phyloP scores from a whole-genome alignment of 2,113 vertebrate species.

The Gnathonemus longibarbis region DNA sequence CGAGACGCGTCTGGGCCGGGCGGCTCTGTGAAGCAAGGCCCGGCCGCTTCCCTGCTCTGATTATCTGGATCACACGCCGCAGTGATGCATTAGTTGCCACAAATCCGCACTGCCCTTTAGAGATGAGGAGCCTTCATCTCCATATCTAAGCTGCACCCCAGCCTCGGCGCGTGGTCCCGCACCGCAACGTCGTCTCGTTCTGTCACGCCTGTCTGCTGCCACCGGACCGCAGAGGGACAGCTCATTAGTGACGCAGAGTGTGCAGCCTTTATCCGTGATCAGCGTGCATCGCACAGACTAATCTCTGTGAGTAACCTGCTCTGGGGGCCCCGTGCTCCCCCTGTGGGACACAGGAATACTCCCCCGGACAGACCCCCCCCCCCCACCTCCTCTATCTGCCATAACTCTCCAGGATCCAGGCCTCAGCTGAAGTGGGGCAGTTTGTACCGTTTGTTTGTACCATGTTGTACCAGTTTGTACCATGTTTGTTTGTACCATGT shows the following conservation, averaged over 20 bases:
- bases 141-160: neutral
- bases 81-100: neutral
- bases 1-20: neutral
- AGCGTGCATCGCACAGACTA: constrained; percentile 81
- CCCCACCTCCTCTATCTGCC: constrained; percentile 28
- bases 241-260: neutral
- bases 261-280: constrained; percentile 49
- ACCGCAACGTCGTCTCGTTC: neutral
- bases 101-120: neutral
- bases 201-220: neutral
- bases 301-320: constrained; percentile 75
- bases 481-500: neutral
- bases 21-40: neutral
- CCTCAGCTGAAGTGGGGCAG: neutral
- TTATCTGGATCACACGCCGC: neutral
- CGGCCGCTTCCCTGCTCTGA: neutral
- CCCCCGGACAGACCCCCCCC: constrained; percentile 31
- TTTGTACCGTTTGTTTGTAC: neutral
- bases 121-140: neutral
- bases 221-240: neutral
- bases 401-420: neutral
- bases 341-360: constrained; percentile 47
- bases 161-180: constrained; percentile 24
- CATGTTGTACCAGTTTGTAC: neutral
- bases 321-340: constrained; percentile 67